Evolutionary conservation across 2,113 vertebrate species (phyloP), one percentile per base, ranked within the genome.

Genomic region (Thunnus maccoyii): DNA sequence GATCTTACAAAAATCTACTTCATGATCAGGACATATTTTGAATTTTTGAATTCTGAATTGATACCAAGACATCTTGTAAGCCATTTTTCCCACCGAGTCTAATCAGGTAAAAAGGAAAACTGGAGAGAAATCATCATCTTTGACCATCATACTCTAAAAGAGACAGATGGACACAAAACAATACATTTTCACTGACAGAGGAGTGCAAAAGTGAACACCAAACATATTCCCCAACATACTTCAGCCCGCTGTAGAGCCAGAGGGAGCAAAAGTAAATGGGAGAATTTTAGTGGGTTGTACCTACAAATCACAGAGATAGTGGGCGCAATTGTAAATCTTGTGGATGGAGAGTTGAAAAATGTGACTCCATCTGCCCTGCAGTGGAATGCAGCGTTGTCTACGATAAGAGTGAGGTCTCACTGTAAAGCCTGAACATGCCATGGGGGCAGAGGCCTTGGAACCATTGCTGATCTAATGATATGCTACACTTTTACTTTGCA

Each of bases 241-340:
- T 80, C 57, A 78, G 75, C 32, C 12, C 32, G 51, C 27, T 65
- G 30, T 8, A 50, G 46, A 55, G 65, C 85, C 65, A 56, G 70
- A 83, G 46, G 71, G 58, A 65, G 74, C 22, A 74, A 56, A 77
- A 0, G 25, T 32, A 84, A 67, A 68, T 51, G 27, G 55, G 25
- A 58, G 47, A 22, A 48, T 86, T 80, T 89, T 48, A 82, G 78
- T 61, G 72, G 52, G 47, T 51, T 81, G 78, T 65, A 86, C 67
- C 83, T 81, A 91, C 84, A 91, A 92, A 84, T 91, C 76, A 88
- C 48, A 70, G 57, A 90, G 88, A 87, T 88, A 83, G 76, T 73
- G 64, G 60, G 65, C 13, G 7, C 73, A 82, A 80, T 58, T 70
- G 76, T 89, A 89, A 91, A 91, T 92, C 89, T 85, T 82, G 72